Percentiles rank a stretch among this genome's conserved stretches.
These are phyloP conservation scores for Penaeus indicus DNA, from an alignment of 1,140 invertebrate genomes.

Conservation along the genomic window DNA sequence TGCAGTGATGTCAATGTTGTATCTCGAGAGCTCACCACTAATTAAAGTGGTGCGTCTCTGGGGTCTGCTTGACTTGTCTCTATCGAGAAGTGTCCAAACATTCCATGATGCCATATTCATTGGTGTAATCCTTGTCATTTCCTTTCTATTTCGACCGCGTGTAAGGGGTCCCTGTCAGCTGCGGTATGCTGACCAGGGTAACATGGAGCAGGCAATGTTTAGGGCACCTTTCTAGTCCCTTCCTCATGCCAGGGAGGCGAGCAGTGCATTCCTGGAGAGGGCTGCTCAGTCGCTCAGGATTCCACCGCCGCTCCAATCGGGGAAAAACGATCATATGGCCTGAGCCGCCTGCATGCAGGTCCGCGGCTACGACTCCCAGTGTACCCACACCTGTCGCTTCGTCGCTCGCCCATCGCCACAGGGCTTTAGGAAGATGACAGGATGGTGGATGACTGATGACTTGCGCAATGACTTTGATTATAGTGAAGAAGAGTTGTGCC, in stretches of 20 bases:
- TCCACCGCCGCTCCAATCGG: too few species aligned
- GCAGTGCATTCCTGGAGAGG: not conserved
- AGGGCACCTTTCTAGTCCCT: not conserved
- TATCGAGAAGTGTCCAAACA: not conserved
- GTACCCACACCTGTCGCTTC: too few species aligned
- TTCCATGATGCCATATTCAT: not conserved
- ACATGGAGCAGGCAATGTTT: not conserved
- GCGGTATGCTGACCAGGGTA: not conserved
- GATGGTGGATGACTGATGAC: too few species aligned
- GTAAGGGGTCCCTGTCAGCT: not conserved
- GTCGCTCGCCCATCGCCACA: too few species aligned
- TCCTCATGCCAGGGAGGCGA: not conserved
- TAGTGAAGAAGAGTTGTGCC: too few species aligned
- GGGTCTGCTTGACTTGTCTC: not conserved
- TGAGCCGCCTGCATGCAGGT: too few species aligned
- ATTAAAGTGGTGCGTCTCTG: not conserved
- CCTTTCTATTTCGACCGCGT: not conserved
- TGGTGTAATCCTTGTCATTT: not conserved
- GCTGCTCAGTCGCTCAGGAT: too few species aligned
- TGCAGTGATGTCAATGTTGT: not conserved
- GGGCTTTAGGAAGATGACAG: too few species aligned
- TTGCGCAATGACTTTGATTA: too few species aligned
- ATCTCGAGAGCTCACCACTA: not conserved
- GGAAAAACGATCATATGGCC: too few species aligned
- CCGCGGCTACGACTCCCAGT: too few species aligned